Percentiles rank a stretch among this genome's conserved stretches.
Conservation (phyloP, 2,113 vertebrate genomes). For the Rallus limicola region DNA sequence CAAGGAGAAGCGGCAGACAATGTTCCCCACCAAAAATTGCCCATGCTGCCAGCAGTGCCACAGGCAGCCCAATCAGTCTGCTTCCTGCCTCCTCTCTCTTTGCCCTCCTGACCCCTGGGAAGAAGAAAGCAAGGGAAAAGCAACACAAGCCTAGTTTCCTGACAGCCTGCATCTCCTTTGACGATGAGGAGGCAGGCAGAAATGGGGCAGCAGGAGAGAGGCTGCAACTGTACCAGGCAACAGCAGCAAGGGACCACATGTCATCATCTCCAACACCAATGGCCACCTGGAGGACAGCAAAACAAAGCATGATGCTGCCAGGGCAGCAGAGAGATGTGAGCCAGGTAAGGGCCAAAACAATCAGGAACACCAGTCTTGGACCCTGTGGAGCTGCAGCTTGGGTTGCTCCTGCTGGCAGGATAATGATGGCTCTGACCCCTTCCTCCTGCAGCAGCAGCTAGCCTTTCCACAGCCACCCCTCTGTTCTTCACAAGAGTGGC, state of each 20-base stretch:
- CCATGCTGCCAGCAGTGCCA: background rate
- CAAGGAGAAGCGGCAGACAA: accelerated
- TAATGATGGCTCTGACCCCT: too few relatives aligned
- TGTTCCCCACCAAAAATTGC: background rate
- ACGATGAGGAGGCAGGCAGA: background rate
- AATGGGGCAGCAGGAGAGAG: background rate
- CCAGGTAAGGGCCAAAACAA: background rate
- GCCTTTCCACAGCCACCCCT: too few relatives aligned
- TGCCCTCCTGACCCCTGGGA: background rate
- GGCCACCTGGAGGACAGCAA: background rate
- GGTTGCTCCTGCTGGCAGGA: background rate
- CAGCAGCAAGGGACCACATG: background rate
- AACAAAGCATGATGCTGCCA: background rate
- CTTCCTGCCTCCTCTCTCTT: background rate
- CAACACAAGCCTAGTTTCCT: background rate
- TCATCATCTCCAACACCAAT: background rate
- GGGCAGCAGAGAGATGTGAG: background rate
- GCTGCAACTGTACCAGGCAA: background rate
- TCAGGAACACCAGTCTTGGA: background rate
- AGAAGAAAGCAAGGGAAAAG: background rate
- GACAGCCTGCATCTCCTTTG: accelerated
- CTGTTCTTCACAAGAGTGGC: too few relatives aligned
- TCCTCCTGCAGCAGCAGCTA: too few relatives aligned
- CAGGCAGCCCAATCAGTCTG: accelerated
- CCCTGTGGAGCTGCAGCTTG: background rate